These are phyloP conservation scores for Phaenicophaeus curvirostris DNA, from an alignment of 2,797 vertebrate species.

Conservation along the genomic window DNA sequence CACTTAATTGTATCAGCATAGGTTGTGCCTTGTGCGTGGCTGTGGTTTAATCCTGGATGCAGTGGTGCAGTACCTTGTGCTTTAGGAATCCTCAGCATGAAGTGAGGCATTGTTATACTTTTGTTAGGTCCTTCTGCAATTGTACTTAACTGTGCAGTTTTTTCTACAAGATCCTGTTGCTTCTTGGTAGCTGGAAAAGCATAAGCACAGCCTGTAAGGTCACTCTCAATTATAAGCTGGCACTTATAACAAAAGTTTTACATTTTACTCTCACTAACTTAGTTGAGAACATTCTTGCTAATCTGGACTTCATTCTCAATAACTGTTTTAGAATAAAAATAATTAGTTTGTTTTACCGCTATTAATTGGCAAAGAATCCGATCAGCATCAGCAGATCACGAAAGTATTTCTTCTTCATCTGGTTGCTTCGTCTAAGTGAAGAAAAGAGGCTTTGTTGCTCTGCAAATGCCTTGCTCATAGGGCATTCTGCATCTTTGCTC, in stretches of 20 bases:
- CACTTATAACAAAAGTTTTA: background rate
- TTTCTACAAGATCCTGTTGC: background rate
- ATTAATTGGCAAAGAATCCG: background rate
- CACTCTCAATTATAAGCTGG: background rate
- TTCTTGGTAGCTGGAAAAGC: background rate
- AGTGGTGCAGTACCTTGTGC: rapidly evolving
- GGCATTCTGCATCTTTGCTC: background rate
- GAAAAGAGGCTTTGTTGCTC: background rate
- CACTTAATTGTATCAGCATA: background rate
- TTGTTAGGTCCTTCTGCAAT: background rate
- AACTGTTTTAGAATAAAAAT: background rate
- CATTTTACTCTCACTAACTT: background rate
- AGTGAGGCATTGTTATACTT: background rate
- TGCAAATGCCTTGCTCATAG: background rate
- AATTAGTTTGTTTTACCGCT: background rate
- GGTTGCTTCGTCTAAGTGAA: background rate
- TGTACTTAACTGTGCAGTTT: background rate
- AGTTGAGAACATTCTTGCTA: background rate
- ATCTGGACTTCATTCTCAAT: background rate
- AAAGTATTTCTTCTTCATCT: background rate
- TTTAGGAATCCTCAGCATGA: background rate
- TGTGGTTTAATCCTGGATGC: background rate
- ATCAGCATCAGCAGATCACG: background rate
- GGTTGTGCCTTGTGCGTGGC: background rate
- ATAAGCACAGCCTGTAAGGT: rapidly evolving